Evolutionary conservation across 2,113 vertebrate species (phyloP).

Genomic region (Eudyptes chrysolophus): DNA sequence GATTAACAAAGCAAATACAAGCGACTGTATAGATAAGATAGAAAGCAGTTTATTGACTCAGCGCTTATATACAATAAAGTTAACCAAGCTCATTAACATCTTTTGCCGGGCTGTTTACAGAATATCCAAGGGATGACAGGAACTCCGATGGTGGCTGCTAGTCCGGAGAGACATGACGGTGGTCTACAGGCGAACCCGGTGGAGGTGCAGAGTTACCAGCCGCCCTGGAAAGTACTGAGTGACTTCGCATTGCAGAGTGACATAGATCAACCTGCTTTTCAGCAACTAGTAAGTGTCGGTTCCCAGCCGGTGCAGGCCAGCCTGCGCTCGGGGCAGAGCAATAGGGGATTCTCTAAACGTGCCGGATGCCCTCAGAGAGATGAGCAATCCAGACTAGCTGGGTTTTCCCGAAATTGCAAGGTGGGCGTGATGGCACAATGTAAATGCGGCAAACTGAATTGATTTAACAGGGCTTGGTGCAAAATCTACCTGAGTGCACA

Average conservation of each 20-base stretch:
- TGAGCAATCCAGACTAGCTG: not conserved
- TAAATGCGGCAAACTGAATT: not conserved
- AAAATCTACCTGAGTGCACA: not conserved
- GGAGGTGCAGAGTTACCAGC: slow-evolving; percentile 99
- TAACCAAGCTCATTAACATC: slow-evolving; percentile 72
- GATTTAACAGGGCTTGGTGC: not conserved
- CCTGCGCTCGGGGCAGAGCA: not conserved
- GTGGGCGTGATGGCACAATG: not conserved
- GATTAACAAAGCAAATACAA: slow-evolving; percentile 75
- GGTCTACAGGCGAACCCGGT: slow-evolving; percentile 96
- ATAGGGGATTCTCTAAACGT: not conserved
- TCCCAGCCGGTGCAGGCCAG: not conserved
- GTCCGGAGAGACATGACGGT: slow-evolving; percentile 97
- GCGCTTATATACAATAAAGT: slow-evolving; percentile 62
- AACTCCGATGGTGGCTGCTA: slow-evolving; percentile 98
- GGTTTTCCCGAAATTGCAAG: not conserved
- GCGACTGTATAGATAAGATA: slow-evolving; percentile 76
- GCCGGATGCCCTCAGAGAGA: not conserved
- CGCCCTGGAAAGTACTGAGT: slow-evolving; percentile 98
- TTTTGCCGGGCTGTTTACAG: slow-evolving; percentile 77
- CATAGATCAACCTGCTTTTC: slow-evolving; percentile 98
- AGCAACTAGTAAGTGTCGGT: slow-evolving; percentile 91
- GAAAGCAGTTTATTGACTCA: slow-evolving; percentile 72
- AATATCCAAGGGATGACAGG: slow-evolving; percentile 99
- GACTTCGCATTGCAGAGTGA: slow-evolving; percentile 99